A percentile compares a stretch with the other conserved stretches of the same genome.
These are phyloP conservation scores for Diachasma alloeum DNA, from an alignment of 1,140 invertebrate species.

Conservation along the genomic window DNA sequence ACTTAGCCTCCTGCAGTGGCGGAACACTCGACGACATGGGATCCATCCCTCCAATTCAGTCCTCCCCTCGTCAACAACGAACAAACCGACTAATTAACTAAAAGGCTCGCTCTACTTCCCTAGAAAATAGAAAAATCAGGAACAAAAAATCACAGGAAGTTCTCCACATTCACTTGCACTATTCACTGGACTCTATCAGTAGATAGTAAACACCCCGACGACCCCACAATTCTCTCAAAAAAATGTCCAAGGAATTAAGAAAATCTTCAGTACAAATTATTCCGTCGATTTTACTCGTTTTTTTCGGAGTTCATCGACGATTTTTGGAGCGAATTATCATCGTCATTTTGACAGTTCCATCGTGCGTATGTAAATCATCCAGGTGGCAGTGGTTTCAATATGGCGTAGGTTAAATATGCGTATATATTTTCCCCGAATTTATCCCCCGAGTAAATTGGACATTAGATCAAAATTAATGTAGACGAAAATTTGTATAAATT, in stretches of 20 bases:
- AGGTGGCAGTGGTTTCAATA: constrained; percentile 35
- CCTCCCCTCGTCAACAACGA: background rate
- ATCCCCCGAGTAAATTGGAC: background rate
- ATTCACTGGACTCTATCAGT: too few relatives aligned
- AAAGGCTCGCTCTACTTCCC: background rate
- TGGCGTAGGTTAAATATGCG: constrained; percentile 25
- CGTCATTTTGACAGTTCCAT: constrained; percentile 11
- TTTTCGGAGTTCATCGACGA: background rate
- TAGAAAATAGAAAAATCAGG: too few relatives aligned
- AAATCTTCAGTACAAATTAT: background rate
- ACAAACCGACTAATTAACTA: background rate
- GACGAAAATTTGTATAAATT: too few relatives aligned
- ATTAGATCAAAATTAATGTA: background rate
- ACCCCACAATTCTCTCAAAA: too few relatives aligned
- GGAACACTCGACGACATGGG: constrained; percentile 40
- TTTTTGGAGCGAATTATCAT: background rate
- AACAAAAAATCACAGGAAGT: too few relatives aligned
- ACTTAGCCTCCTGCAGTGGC: constrained; percentile 49
- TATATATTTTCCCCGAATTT: background rate
- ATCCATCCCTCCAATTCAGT: constrained; percentile 2
- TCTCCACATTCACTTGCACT: too few relatives aligned
- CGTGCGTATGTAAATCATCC: background rate
- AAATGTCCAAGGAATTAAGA: too few relatives aligned
- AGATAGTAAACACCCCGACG: too few relatives aligned
- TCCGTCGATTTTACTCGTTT: background rate